Base-by-base conservation (phyloP, 2,797 vertebrate species). In the Remorina albescens region DNA sequence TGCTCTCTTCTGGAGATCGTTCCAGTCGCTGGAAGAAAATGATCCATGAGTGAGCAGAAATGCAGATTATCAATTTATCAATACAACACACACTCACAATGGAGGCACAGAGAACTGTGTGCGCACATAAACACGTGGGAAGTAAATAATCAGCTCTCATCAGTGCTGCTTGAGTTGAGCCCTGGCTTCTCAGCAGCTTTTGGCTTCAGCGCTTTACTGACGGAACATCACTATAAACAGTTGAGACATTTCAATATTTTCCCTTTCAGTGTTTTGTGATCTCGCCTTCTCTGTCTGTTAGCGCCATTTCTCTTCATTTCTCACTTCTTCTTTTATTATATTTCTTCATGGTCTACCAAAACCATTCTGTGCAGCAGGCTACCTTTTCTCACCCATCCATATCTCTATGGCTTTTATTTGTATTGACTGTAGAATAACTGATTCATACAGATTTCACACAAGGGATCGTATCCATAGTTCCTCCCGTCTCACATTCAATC, bases 101-200 rank as follows among this genome's bases (percentile, higher is more conserved):
- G 15, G 34, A 62, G 25, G 21, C 44, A 39, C n/a, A 25, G n/a
- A 3, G 25, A 44, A 42, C 15, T 1, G 13, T n/a, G 9, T 21
- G 46, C 54, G 72, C 26, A 42, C 21, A 57, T 4, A 68, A 56
- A 72, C 30, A 28, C 30, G 41, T 6, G 56, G 60, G 56, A 67
- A 77, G 64, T 62, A 84, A 84, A 87, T 69, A 69, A 84, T 81
- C 66, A 80, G 61, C 69, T 79, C 79, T 83, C 78, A 63, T 56
- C 62, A 53, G 13, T 34, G 53, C 53, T 26, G 47, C 49, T 60
- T 21, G 16, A 23, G 51, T 70, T 65, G 71, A 78, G 80, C 55
- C 56, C 64, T 58, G 36, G 63, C 62, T 80, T 64, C 41, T 68
- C 23, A 6, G 46, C 53, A 65, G 66, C 62, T 68, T 75, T 77